phyloP scores from a whole-genome alignment of 2,888 invertebrate genomes.

The Hecatera dysodea region DNA sequence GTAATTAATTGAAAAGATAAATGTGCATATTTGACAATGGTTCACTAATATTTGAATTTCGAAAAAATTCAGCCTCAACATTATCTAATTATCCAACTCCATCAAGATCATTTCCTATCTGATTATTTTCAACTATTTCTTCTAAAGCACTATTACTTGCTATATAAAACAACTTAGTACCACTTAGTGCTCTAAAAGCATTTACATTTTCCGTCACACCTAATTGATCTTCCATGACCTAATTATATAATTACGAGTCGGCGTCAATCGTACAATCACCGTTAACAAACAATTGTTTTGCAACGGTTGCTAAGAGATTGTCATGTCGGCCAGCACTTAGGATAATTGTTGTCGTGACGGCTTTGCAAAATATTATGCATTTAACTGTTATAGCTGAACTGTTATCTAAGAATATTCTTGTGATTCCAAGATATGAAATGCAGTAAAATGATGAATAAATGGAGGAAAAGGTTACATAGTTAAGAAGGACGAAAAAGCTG shows the following conservation, averaged over 20 bases:
- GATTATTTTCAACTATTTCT: not conserved
- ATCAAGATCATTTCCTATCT: not conserved
- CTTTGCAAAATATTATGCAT: constrained; percentile 32
- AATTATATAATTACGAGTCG: constrained; percentile 63
- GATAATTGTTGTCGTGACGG: constrained; percentile 53
- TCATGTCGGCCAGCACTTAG: constrained; percentile 53
- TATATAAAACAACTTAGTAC: not conserved
- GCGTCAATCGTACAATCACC: constrained; percentile 56
- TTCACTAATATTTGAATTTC: not conserved
- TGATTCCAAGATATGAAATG: constrained; percentile 7
- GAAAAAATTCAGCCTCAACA: not conserved
- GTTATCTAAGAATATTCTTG: constrained; percentile 32
- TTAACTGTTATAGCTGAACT: constrained; percentile 15
- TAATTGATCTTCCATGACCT: constrained; percentile 57
- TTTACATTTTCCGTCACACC: constrained; percentile 20
- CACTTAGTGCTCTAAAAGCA: constrained; percentile 7
- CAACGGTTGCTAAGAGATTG: constrained; percentile 37
- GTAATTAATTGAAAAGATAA: too few relatives aligned
- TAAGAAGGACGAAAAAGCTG: not conserved
- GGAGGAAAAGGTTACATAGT: not conserved
- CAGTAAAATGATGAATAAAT: not conserved
- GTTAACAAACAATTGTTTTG: constrained; percentile 60
- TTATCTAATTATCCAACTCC: not conserved
- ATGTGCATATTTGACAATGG: not conserved
- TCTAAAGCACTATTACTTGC: not conserved